phyloP scores from a whole-genome alignment of 2,888 invertebrate genomes.

The Hedya salicella region DNA sequence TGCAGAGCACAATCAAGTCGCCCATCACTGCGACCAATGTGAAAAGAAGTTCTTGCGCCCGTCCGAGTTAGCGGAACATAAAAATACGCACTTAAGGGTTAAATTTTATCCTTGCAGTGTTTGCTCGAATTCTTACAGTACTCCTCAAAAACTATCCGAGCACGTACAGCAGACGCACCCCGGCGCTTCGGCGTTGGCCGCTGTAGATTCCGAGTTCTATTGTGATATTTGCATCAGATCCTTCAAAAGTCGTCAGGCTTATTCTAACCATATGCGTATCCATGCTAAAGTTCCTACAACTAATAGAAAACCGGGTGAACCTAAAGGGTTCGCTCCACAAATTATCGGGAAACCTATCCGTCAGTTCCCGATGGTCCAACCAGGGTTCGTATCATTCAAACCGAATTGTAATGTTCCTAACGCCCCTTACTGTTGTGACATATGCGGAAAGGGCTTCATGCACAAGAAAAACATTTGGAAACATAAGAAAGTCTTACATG shows the following conservation, averaged over 20 bases:
- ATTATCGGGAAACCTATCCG: slow-evolving; percentile 77
- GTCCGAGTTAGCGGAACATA: slow-evolving; percentile 87
- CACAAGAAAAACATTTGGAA: slow-evolving; percentile 85
- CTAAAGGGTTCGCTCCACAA: slow-evolving; percentile 73
- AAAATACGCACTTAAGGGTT: slow-evolving; percentile 87
- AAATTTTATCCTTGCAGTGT: slow-evolving; percentile 87
- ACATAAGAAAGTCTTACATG: slow-evolving; percentile 82
- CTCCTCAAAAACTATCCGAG: slow-evolving; percentile 85
- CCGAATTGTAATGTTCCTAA: slow-evolving; percentile 76
- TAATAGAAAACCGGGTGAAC: slow-evolving; percentile 74
- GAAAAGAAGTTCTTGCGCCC: slow-evolving; percentile 86
- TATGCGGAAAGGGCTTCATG: slow-evolving; percentile 87
- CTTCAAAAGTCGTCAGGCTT: slow-evolving; percentile 85
- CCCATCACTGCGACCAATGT: slow-evolving; percentile 86
- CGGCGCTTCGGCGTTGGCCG: slow-evolving; percentile 59
- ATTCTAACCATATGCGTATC: slow-evolving; percentile 83
- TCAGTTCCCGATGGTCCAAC: slow-evolving; percentile 69
- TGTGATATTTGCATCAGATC: slow-evolving; percentile 86
- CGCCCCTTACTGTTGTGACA: slow-evolving; percentile 85
- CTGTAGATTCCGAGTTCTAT: slow-evolving; percentile 72
- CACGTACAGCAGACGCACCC: slow-evolving; percentile 83
- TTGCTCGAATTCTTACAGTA: slow-evolving; percentile 86
- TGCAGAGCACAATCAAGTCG: slow-evolving; percentile 81
- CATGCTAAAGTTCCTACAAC: slow-evolving; percentile 82
- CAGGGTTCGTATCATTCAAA: slow-evolving; percentile 69